Percentiles rank a stretch among this genome's conserved stretches.
Conservation (phyloP, 2,888 invertebrate genomes). For the Hartigia nigra region DNA sequence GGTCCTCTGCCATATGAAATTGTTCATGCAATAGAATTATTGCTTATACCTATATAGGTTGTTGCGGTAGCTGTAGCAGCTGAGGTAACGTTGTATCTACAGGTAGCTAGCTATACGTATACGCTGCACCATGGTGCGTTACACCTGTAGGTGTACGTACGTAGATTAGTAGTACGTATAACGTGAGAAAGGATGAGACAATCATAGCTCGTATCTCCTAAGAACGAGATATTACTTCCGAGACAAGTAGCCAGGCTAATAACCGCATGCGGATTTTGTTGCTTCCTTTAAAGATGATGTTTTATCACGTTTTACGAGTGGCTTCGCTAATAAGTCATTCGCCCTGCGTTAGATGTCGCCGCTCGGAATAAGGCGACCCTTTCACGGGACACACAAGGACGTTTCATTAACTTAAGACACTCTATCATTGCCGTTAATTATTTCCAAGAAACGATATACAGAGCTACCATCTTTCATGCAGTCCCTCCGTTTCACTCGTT, state of each 20-base stretch:
- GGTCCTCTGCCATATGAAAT: neutral
- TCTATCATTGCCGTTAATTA: constrained; percentile 51
- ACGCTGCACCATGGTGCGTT: neutral
- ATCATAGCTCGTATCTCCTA: neutral
- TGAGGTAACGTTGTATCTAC: neutral
- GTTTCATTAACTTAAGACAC: constrained; percentile 50
- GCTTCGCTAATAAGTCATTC: constrained; percentile 51
- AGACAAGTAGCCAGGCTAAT: constrained; percentile 38
- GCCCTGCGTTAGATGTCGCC: constrained; percentile 49
- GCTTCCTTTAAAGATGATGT: constrained; percentile 36
- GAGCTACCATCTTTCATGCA: neutral
- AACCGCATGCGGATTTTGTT: constrained; percentile 39
- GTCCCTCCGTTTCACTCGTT: neutral
- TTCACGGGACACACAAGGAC: constrained; percentile 39
- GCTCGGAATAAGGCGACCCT: constrained; percentile 41
- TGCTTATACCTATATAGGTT: neutral
- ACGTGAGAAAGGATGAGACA: neutral
- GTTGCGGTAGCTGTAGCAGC: neutral
- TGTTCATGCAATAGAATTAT: neutral
- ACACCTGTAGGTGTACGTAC: neutral
- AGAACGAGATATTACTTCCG: constrained; percentile 13
- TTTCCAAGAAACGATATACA: constrained; percentile 38
- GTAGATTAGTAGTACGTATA: neutral
- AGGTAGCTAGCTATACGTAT: neutral
- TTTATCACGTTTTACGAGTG: constrained; percentile 35